Percentiles rank a stretch among this genome's conserved stretches.
These are phyloP conservation scores for Ormyrus pomaceus DNA, from an alignment of 2,888 invertebrate genomes.

Conservation along the genomic window DNA sequence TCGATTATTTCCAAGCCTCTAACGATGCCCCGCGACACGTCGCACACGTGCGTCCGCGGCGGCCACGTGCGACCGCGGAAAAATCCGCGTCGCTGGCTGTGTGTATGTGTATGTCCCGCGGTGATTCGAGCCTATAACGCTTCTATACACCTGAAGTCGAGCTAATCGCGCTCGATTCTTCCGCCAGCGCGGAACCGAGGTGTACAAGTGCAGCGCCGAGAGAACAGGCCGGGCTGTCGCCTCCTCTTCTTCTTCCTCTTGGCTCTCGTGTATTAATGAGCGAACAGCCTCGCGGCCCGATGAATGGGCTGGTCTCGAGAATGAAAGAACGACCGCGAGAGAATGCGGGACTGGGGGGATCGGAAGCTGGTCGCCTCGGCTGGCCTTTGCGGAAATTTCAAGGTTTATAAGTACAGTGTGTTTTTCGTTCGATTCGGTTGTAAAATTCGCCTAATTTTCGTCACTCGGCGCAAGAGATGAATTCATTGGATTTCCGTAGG, in stretches of 20 bases:
- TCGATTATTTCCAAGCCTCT: not conserved
- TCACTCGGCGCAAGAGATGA: not conserved
- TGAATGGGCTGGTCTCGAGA: conserved; percentile 23
- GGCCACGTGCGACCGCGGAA: not conserved
- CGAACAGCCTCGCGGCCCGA: conserved; percentile 10
- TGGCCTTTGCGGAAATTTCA: not conserved
- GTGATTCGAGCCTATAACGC: no score
- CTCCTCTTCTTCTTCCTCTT: not conserved
- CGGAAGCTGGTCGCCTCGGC: not conserved
- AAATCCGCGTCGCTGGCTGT: not conserved
- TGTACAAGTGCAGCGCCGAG: no score
- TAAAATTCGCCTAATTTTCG: not conserved
- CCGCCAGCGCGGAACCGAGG: no score
- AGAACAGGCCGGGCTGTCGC: no score
- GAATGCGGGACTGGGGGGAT: not conserved
- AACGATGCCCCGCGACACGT: not conserved
- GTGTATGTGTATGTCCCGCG: no score
- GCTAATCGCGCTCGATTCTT: no score
- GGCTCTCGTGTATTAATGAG: conserved; percentile 16
- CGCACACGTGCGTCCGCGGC: not conserved
- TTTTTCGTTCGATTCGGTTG: not conserved
- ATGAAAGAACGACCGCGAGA: not conserved
- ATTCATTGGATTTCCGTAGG: no score
- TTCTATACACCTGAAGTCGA: no score
- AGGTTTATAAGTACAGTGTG: not conserved